Conservation (phyloP, 2,888 invertebrate species). For the Tachina fera region DNA sequence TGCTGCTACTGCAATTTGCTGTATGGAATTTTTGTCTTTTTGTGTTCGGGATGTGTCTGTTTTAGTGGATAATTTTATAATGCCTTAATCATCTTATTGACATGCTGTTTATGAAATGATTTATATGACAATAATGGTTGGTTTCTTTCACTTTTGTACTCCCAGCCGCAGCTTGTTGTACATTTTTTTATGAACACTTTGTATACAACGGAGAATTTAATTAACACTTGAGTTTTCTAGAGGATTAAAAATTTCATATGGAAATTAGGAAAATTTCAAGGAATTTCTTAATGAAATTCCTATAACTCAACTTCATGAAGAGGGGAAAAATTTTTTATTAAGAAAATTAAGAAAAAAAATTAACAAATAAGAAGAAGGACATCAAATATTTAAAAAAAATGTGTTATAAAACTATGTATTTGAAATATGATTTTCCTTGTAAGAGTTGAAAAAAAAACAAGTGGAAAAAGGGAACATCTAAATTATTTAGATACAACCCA, state of each 20-base stretch:
- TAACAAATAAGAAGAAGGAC: no score
- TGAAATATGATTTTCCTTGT: no score
- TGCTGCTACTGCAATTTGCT: not conserved
- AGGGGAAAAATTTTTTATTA: not conserved
- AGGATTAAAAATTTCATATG: slow-evolving; percentile 20
- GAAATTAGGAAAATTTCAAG: slow-evolving; percentile 35
- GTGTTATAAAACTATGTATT: no score
- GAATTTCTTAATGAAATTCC: slow-evolving; percentile 38
- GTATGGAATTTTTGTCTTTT: not conserved
- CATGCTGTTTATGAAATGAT: slow-evolving; percentile 61
- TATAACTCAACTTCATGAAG: not conserved
- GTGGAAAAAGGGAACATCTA: no score
- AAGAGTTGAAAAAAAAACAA: no score
- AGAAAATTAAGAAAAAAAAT: no score
- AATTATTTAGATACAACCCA: no score
- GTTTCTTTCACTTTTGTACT: not conserved
- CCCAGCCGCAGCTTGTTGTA: slow-evolving; percentile 6
- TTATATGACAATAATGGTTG: slow-evolving; percentile 51
- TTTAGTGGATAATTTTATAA: slow-evolving; percentile 69
- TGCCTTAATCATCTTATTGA: slow-evolving; percentile 72
- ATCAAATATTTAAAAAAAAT: no score
- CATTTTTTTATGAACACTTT: not conserved
- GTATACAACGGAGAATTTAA: slow-evolving; percentile 16
- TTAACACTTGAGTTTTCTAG: slow-evolving; percentile 7
- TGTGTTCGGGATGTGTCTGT: slow-evolving; percentile 13